Evolutionary conservation across 2,113 vertebrate species (phyloP).

Genomic region (Dasyurus viverrinus): DNA sequence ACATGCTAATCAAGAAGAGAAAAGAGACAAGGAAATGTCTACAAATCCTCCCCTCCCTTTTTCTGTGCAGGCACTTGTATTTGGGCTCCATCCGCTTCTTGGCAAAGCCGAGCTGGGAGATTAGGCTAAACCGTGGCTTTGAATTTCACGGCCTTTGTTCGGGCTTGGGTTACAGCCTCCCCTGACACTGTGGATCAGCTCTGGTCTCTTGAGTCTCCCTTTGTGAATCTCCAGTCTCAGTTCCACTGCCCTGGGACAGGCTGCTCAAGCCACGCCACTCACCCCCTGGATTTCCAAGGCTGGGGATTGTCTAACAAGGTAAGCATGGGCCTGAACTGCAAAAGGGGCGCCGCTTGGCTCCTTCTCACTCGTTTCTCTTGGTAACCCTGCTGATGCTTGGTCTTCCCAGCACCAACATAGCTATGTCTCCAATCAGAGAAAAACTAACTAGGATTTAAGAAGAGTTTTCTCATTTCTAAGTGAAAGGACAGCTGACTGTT

Average conservation of each 20-base stretch:
- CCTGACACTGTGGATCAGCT: background rate
- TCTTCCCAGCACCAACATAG: background rate
- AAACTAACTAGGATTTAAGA: conserved; percentile 30
- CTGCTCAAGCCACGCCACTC: background rate
- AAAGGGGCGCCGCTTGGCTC: background rate
- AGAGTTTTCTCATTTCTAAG: conserved; percentile 49
- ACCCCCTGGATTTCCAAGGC: conserved; percentile 6
- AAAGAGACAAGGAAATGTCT: conserved; percentile 20
- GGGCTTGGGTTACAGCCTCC: background rate
- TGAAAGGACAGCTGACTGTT: background rate
- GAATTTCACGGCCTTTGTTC: conserved; percentile 36
- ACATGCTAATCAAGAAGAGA: conserved; percentile 34
- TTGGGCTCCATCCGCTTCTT: conserved; percentile 16
- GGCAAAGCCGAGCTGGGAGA: conserved; percentile 28
- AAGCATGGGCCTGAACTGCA: background rate
- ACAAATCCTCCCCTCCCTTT: background rate
- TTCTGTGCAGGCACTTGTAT: conserved; percentile 11
- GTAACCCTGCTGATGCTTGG: background rate
- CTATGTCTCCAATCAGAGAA: conserved; percentile 24
- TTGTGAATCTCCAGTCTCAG: conserved; percentile 27
- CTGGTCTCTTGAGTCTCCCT: conserved; percentile 1
- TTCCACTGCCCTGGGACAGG: background rate
- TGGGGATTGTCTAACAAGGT: background rate
- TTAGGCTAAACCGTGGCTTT: background rate
- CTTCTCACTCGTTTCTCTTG: background rate